These are phyloP conservation scores for Drosophila truncata DNA, from an alignment of 1,140 invertebrate species.

Conservation along the genomic window DNA sequence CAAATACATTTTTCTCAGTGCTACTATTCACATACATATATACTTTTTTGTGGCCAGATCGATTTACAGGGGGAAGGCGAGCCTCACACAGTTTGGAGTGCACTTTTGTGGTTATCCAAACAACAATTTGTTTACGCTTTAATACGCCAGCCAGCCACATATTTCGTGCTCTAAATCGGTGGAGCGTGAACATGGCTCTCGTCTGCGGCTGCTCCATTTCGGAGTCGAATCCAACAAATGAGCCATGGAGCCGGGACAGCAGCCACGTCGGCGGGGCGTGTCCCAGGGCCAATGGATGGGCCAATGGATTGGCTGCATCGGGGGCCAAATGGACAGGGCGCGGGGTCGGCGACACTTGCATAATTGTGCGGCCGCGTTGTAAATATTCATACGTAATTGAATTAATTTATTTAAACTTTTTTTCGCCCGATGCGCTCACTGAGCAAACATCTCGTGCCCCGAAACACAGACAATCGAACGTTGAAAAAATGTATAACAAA, in stretches of 20 bases:
- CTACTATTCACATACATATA: not conserved
- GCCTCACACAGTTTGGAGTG: slow-evolving; percentile 51
- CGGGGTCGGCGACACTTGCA: slow-evolving; percentile 68
- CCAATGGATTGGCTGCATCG: slow-evolving; percentile 6
- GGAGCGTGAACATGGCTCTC: slow-evolving; percentile 60
- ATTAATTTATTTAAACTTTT: slow-evolving; percentile 74
- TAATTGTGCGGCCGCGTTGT: slow-evolving; percentile 75
- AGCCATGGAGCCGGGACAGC: slow-evolving; percentile 53
- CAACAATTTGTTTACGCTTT: slow-evolving; percentile 57
- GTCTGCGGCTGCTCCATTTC: slow-evolving; percentile 53
- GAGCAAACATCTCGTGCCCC: slow-evolving; percentile 41
- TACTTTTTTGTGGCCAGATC: slow-evolving; percentile 22
- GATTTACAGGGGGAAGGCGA: slow-evolving; percentile 18
- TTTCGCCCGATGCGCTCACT: slow-evolving; percentile 38
- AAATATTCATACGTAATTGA: slow-evolving; percentile 79
- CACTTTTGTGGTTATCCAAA: slow-evolving; percentile 62
- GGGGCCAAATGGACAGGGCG: slow-evolving; percentile 13
- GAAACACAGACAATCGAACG: slow-evolving; percentile 43
- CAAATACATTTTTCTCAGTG: slow-evolving; percentile 21
- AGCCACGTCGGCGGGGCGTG: slow-evolving; percentile 14
- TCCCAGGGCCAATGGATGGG: slow-evolving; percentile 4
- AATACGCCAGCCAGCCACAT: slow-evolving; percentile 60
- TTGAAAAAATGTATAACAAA: slow-evolving; percentile 19
- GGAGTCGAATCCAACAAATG: slow-evolving; percentile 62
- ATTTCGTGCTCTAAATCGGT: slow-evolving; percentile 65